Percentiles rank a stretch among this genome's conserved stretches.
Conservation (phyloP, 1,140 invertebrate species). For the Gyrodactylus salaris region DNA sequence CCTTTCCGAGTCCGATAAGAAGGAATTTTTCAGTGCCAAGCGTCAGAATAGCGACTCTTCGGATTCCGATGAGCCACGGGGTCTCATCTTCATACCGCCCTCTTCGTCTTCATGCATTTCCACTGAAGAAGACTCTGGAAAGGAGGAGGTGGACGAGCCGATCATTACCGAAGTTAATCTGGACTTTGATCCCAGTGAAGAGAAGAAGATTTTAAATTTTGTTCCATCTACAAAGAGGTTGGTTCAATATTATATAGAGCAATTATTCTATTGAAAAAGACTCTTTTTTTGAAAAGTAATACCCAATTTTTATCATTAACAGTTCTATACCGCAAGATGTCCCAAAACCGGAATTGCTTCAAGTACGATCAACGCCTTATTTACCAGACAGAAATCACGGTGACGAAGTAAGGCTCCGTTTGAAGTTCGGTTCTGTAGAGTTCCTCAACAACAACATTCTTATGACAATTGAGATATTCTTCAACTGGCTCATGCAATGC, state of each 20-base stretch:
- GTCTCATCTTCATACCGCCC: not conserved
- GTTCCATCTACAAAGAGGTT: too few species aligned
- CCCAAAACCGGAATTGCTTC: too few species aligned
- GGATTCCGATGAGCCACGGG: not conserved
- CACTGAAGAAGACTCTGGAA: not conserved
- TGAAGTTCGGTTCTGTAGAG: not conserved
- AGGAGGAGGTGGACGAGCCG: not conserved
- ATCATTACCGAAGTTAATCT: too few species aligned
- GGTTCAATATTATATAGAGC: too few species aligned
- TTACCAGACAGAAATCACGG: too few species aligned
- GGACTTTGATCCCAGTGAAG: too few species aligned
- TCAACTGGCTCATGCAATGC: not conserved
- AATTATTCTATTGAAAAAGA: too few species aligned
- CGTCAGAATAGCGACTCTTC: not conserved
- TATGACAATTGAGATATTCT: not conserved
- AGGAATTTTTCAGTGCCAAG: not conserved
- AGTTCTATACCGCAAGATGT: too few species aligned
- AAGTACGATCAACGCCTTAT: too few species aligned
- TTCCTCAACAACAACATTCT: not conserved
- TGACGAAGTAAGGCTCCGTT: not conserved
- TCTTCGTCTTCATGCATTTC: not conserved
- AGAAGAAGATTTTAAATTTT: too few species aligned
- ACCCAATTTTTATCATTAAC: too few species aligned
- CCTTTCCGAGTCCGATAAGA: not conserved
- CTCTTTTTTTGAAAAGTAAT: too few species aligned